These are phyloP conservation scores for Stegodyphus dumicola DNA, from an alignment of 1,140 invertebrate genomes.

Conservation along the genomic window DNA sequence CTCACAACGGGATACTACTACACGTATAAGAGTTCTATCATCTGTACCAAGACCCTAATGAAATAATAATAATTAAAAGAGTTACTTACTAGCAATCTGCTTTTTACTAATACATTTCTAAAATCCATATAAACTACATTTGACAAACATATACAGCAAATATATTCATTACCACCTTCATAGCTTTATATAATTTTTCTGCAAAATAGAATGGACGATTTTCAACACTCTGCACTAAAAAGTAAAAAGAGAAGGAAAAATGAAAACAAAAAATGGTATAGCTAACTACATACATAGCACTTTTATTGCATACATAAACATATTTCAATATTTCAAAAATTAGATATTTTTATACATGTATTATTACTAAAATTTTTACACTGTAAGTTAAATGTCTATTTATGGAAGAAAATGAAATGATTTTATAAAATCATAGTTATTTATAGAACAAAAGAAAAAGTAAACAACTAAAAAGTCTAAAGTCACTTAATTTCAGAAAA, in stretches of 20 bases:
- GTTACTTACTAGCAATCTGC: neutral
- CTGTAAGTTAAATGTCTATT: too few relatives aligned
- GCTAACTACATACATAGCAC: too few relatives aligned
- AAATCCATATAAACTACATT: neutral
- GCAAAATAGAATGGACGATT: slow-evolving; percentile 95
- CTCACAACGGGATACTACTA: slow-evolving; percentile 90
- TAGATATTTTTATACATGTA: too few relatives aligned
- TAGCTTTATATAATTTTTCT: slow-evolving; percentile 86
- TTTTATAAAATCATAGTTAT: too few relatives aligned
- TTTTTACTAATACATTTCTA: slow-evolving; percentile 32
- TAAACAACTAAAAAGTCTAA: too few relatives aligned
- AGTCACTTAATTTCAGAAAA: too few relatives aligned
- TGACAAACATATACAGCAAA: neutral
- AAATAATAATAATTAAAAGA: neutral
- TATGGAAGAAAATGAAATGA: too few relatives aligned
- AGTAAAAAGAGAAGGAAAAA: slow-evolving; percentile 61
- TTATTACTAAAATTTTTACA: too few relatives aligned
- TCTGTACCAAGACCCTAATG: slow-evolving; percentile 79
- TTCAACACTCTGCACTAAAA: slow-evolving; percentile 85
- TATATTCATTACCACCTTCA: slow-evolving; percentile 76
- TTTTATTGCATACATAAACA: too few relatives aligned
- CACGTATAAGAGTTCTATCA: slow-evolving; percentile 88
- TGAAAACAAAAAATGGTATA: neutral
- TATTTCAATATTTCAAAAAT: too few relatives aligned
- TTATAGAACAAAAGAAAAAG: too few relatives aligned